Evolutionary conservation across 2,888 invertebrate genomes (phyloP), one percentile per base, ranked within the genome.

Genomic region (Oligia fasciuncula): DNA sequence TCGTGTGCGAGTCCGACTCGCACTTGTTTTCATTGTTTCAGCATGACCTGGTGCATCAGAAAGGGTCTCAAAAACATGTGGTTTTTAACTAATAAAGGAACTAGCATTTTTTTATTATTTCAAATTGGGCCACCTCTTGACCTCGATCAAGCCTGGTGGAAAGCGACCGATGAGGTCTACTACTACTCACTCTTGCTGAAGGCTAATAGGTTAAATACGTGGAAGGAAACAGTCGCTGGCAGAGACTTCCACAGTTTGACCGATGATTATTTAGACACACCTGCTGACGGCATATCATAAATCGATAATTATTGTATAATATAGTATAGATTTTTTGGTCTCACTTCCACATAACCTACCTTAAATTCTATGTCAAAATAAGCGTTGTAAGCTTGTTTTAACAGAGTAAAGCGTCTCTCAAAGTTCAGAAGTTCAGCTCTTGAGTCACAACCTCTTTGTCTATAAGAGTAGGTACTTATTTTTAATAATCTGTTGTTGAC

Each of bases 401-500:
- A n/a, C 49, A 69, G n/a, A 62, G 19, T 17, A 5, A n/a, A 67
- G 23, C 17, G 29, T 35, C 57, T n/a, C 35, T 65, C 65, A n/a
- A 66, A 67, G 5, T 51, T 49, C 17, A 29, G 4, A 66, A 67
- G 9, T 51, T 49, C 17, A 29, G 4, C 40, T 29, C 29, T 76
- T 63, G 40, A 40, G 60, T 51, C 14, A 51, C 14, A 51, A 60
- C 40, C 46, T 46, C 46, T 46, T 46, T 46, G 51, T 60, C 66
- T 49, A 6, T 49, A 35, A 60, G 29, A 43, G 67, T 29, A 29
- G 29, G 29, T 29, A 67, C 46, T 67, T 57, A 54, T 29, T 51
- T 69, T 65, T 40, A 69, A 63, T 80, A 60, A 57, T 73, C 57
- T 80, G 49, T 69, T 69, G 19, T 73, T 29, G 63, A 51, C 29